Evolutionary conservation across 2,797 vertebrate species (phyloP), one percentile per base, ranked within the genome.

Genomic region (Botia almorhae): DNA sequence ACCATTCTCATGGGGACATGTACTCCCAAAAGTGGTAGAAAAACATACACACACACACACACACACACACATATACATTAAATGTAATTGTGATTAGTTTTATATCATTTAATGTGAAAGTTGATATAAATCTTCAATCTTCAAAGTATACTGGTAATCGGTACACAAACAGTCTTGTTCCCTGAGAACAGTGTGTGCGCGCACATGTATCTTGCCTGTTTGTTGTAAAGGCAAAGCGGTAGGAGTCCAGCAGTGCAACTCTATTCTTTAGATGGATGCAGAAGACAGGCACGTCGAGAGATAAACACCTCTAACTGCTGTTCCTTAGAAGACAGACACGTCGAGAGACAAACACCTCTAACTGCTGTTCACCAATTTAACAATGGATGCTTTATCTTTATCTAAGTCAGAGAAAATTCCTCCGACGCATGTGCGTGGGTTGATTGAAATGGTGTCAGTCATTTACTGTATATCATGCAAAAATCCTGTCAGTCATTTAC

Each of bases 341-440:
- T 36, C 21, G 33, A 48, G 61, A 73, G 70, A 80, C 58, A 67
- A 80, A 80, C 78, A 74, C 63, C 51, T 80, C 70, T 48, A 58
- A 46, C 70, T 39, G 43, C 4, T 1, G 33, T 72, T 79, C 58
- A 71, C 56, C 2, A 8, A 64, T 60, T 68, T 63, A 74, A 80
- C 78, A 80, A 68, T 55, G 10, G 61, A 51, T 2, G 2, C 69
- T 72, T 79, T 80, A 65, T 80, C 23, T 10, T n/a, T n/a, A n/a
- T n/a, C n/a, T n/a, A n/a, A 74, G 77, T 79, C 69, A 63, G 68
- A 76, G 74, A 69, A 48, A 77, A 58, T 69, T 77, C 65, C 46
- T 77, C 53, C 58, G 69, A 63, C 48, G 29, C 1, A 23, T 50
- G 36, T 80, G 60, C 13, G 78, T 80, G 78, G 69, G 70, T 23